Conservation (phyloP, 2,113 vertebrate genomes). For the Chaetodon trifascialis region DNA sequence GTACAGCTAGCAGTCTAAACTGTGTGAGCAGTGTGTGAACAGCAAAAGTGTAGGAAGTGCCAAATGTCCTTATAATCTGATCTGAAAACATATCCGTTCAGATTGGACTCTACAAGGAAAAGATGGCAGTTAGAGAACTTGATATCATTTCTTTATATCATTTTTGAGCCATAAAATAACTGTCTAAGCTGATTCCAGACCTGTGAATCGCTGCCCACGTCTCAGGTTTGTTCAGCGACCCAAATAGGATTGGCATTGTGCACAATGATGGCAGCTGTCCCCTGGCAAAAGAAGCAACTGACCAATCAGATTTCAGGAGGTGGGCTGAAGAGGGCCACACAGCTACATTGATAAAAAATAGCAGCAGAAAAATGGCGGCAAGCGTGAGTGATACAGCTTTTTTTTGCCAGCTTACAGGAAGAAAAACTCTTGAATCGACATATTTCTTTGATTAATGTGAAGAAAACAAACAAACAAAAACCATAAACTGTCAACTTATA, state of each 20-base stretch:
- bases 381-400: no score
- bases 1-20: not conserved
- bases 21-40: not conserved
- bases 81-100: not conserved
- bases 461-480: not conserved
- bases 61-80: not conserved
- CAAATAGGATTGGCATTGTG: not conserved
- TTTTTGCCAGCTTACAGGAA: not conserved
- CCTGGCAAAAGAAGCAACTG: not conserved
- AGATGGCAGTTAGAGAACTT: not conserved
- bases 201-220: not conserved
- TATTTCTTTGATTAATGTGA: not conserved
- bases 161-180: not conserved
- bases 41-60: not conserved
- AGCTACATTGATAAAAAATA: not conserved
- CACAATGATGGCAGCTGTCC: not conserved
- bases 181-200: not conserved
- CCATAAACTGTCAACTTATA: not conserved
- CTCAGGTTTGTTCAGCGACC: not conserved
- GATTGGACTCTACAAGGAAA: not conserved
- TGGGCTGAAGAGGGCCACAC: not conserved
- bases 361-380: not conserved
- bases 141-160: fast-evolving
- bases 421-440: not conserved
- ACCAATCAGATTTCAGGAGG: not conserved